Evolutionary conservation across 2,797 vertebrate species (phyloP).

Genomic region (Pogoniulus pusillus): DNA sequence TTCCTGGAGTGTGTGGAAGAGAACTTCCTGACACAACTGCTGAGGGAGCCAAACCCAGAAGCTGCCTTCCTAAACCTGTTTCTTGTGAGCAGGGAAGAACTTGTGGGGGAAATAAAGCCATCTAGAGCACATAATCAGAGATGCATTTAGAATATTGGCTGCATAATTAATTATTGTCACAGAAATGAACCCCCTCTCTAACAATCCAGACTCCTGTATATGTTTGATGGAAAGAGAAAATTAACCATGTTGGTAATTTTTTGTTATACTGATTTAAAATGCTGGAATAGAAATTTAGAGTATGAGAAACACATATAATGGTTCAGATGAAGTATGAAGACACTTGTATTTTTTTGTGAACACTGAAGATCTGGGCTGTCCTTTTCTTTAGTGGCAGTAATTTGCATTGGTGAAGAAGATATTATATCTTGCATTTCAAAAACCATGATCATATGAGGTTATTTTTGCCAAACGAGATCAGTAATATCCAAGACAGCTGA

Average conservation of each 20-base stretch:
- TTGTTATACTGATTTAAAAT: background rate
- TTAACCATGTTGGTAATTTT: background rate
- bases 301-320: background rate
- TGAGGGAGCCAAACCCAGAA: no score
- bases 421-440: background rate
- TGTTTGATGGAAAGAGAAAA: background rate
- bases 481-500: background rate
- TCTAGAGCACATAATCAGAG: background rate
- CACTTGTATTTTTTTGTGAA: background rate
- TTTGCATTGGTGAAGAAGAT: background rate
- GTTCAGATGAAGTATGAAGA: background rate
- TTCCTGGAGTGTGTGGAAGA: no score
- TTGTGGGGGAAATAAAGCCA: no score
- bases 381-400: background rate
- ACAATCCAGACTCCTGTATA: background rate
- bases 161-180: background rate
- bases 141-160: background rate
- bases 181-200: background rate
- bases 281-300: background rate
- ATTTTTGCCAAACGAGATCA: background rate
- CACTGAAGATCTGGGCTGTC: background rate
- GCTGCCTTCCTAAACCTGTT: no score
- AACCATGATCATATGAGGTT: background rate
- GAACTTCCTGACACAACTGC: no score
- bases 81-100: no score